Base-by-base conservation (phyloP, 92 coral and sea anemone genomes). In the Plumapathes pennacea region DNA sequence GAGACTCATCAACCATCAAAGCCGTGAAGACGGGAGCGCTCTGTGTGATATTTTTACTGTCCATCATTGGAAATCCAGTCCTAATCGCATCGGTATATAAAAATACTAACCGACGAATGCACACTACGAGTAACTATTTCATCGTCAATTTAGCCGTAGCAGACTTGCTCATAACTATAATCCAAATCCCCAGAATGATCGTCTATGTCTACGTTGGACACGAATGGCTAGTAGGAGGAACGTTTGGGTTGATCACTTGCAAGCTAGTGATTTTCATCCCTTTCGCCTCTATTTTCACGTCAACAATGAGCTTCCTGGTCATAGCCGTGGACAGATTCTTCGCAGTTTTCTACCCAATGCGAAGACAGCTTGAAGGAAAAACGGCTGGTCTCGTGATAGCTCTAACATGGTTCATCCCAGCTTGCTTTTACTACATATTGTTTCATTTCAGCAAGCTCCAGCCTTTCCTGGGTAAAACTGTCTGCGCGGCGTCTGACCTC, bases 91-190 rank as follows among this genome's bases (percentile, higher is more conserved):
- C 53, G 50, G 43, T 65, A 49, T 65, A 9, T 25, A 65, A 51
- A 39, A 54, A 54, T 36, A 11, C 26, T 4, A 19, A 49, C 30
- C 72, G 22, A 37, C 36, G 41, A 33, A 44, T 65, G 39, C 72
- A 30, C 43, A 65, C 39, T 41, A 50, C 72, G 30, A 65, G 60
- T n/a, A 65, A 54, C 41, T 39, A 37, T 12, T 38, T 65, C 10
- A 65, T 65, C 26, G 72, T 62, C 6, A 65, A 65, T 39, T 50
- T 65, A 62, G 72, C 72, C 29, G 51, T 65, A 1, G 50, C 72
- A 12, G 72, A 65, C 53, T 27, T 65, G 60, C 51, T 65, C 22
- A 11, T 65, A 40, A 60, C 72, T 3, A 41, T 65, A 27, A 50
- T 53, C 27, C 60, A 60, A 1, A 65, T 65, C 50, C 72, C 72